A percentile compares a stretch with the other conserved stretches of the same genome.
Conservation (phyloP, 2,113 vertebrate genomes). For the Bothrops jararaca region DNA sequence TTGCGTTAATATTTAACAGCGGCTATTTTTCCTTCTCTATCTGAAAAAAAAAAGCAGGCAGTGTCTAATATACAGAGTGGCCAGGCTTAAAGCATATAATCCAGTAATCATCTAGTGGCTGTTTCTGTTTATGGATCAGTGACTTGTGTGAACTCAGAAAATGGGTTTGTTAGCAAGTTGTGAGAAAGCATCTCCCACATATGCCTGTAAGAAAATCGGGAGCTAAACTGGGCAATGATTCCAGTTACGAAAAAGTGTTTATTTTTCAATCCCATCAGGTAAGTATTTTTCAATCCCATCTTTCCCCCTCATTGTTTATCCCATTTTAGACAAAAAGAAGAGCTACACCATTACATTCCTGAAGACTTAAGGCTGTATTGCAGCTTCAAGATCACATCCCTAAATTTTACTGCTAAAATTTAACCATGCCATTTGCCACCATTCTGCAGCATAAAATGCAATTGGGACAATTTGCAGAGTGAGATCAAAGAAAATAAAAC, state of each 20-base stretch:
- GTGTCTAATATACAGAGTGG: background rate
- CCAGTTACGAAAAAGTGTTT: background rate
- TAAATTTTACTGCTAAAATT: background rate
- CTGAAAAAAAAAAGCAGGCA: background rate
- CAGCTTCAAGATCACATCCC: background rate
- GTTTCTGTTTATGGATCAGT: background rate
- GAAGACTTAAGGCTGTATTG: background rate
- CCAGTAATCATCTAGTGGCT: background rate
- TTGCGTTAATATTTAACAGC: background rate
- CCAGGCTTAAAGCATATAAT: background rate
- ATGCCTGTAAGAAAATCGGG: background rate
- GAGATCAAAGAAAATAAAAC: background rate
- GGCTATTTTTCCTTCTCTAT: background rate
- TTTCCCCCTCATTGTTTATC: background rate
- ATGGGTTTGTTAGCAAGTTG: background rate
- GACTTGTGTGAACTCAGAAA: background rate
- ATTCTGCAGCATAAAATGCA: background rate
- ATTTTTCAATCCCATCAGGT: background rate
- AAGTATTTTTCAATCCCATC: too few relatives aligned
- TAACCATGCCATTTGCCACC: background rate
- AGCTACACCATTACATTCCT: background rate
- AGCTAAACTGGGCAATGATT: background rate
- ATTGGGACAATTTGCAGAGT: background rate
- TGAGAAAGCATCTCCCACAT: background rate
- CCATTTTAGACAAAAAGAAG: background rate